Conservation (phyloP, 2,113 vertebrate genomes). For the Synodontis membranacea region DNA sequence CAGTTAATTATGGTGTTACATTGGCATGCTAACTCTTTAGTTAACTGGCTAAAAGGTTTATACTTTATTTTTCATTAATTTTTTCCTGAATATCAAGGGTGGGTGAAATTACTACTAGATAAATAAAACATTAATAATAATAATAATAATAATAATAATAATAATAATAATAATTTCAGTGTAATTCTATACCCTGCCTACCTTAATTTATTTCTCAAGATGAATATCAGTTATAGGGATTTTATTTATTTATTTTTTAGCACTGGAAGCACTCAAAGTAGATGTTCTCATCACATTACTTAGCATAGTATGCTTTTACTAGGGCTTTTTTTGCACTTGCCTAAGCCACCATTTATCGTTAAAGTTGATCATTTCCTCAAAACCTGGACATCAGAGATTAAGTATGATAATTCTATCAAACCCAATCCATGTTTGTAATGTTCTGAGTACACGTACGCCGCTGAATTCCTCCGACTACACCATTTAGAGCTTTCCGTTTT, state of each 20-base stretch:
- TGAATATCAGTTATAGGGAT: not conserved
- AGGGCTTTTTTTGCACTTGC: not conserved
- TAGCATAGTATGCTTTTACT: not conserved
- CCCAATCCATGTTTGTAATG: not conserved
- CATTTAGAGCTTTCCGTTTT: not conserved
- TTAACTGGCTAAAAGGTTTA: not conserved
- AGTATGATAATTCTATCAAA: not conserved
- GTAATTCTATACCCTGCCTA: not conserved
- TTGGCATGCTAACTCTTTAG: not conserved
- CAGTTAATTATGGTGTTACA: not conserved
- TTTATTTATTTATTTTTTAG: not conserved
- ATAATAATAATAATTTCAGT: not conserved
- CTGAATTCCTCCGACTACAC: not conserved
- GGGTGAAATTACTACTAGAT: not conserved
- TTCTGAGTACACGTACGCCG: not conserved
- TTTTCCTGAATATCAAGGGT: not conserved
- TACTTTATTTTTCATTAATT: not conserved
- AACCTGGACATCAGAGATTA: not conserved
- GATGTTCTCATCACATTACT: not conserved
- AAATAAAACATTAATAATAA: not conserved
- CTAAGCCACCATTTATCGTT: not conserved
- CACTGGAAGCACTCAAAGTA: not conserved
- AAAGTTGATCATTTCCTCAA: not conserved
- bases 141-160: not conserved
- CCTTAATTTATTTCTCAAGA: not conserved